phyloP scores from a whole-genome alignment of 2,888 invertebrate genomes.

The Oasisia sp. region DNA sequence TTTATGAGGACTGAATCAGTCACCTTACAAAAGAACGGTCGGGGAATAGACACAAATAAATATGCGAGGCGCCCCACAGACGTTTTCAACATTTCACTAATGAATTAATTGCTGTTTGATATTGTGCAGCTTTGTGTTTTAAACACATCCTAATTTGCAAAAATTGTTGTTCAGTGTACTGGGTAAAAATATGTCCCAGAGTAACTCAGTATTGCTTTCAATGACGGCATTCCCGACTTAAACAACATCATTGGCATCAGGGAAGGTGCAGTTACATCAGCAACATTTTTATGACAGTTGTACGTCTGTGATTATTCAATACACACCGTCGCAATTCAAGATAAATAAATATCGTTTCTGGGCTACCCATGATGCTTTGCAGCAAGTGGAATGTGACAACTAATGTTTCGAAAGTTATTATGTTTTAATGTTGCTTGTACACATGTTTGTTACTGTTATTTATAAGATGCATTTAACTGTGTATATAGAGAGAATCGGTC shows the following conservation, averaged over 20 bases:
- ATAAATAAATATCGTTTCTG: neutral
- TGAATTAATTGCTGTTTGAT: neutral
- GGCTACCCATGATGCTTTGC: conserved; percentile 8
- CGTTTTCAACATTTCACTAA: neutral
- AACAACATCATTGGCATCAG: neutral
- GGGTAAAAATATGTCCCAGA: neutral
- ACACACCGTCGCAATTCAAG: neutral
- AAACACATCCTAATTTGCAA: conserved; percentile 17
- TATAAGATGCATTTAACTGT: conserved; percentile 13
- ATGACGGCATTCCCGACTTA: neutral
- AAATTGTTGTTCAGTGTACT: neutral
- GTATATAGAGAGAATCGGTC: neutral
- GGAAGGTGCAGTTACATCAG: neutral
- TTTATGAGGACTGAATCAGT: neutral
- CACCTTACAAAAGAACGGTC: neutral
- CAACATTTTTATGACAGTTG: neutral
- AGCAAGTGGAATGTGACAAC: neutral
- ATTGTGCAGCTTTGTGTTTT: neutral
- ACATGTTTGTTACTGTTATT: conserved; percentile 7
- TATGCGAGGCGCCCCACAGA: neutral
- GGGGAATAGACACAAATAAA: neutral
- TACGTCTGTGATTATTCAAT: neutral
- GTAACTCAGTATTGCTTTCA: neutral
- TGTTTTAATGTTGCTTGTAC: neutral
- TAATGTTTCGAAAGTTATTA: neutral